phyloP scores from a whole-genome alignment of 1,140 invertebrate species.

The Drosophila nikananu region DNA sequence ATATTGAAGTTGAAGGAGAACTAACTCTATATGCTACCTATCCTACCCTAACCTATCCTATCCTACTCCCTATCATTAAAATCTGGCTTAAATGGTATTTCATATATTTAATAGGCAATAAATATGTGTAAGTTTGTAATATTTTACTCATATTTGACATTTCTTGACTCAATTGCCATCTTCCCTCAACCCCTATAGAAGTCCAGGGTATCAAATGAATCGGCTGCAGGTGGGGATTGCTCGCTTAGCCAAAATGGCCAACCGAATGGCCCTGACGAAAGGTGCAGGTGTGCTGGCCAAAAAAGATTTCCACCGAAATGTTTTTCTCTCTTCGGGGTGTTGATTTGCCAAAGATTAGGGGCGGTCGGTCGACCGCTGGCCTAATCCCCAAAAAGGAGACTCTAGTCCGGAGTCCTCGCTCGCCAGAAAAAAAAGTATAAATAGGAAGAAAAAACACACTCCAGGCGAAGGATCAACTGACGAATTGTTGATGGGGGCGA shows the following conservation, averaged over 20 bases:
- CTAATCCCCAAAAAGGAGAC: conserved; percentile 55
- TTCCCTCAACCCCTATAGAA: not conserved
- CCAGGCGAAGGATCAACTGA: conserved; percentile 32
- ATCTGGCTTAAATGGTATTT: too few relatives aligned
- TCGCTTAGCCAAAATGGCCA: conserved; percentile 46
- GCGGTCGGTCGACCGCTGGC: conserved; percentile 44
- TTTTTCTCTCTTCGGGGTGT: conserved; percentile 46
- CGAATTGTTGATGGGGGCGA: conserved; percentile 23
- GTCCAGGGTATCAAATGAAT: conserved; percentile 4
- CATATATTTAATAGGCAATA: too few relatives aligned
- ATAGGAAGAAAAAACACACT: conserved; percentile 22
- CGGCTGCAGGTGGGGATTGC: conserved; percentile 15
- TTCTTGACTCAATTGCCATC: too few relatives aligned
- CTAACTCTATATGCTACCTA: too few relatives aligned
- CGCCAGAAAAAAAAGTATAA: not conserved
- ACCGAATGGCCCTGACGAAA: conserved; percentile 48
- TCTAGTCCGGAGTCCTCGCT: conserved; percentile 8
- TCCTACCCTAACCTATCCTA: too few relatives aligned
- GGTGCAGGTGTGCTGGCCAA: conserved; percentile 47
- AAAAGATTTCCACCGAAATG: conserved; percentile 48
- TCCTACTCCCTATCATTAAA: not conserved
- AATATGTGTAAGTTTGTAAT: too few relatives aligned
- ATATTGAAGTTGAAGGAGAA: too few relatives aligned
- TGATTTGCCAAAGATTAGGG: conserved; percentile 60
- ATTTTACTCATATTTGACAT: too few relatives aligned